Evolutionary conservation across 2,797 vertebrate genomes (phyloP), one percentile per base, ranked within the genome.

Genomic region (Ceyx erithaca): DNA sequence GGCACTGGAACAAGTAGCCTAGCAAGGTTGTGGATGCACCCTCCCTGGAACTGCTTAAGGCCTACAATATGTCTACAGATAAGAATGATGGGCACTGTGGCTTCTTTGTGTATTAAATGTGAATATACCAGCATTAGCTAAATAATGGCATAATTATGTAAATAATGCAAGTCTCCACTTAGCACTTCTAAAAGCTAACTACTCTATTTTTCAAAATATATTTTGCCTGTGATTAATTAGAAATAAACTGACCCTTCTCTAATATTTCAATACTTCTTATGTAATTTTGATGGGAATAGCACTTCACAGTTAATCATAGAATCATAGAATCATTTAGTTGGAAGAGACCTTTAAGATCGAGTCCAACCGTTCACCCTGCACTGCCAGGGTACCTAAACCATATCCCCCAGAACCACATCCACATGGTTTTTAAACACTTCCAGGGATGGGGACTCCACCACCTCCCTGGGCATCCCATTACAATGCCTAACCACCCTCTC

Each of bases 151-250:
- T 87, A 84, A 67, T 93, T 95, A 95, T 94, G 89, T 91, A 95
- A 93, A 91, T 94, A 94, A 45, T 72, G 80, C 51, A 64, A 90
- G 87, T 92, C 83, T 90, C 75, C 33, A 79, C 93, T 92, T 77
- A 93, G 91, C 85, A 88, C 62, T 93, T 92, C 89, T 86, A 61
- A 62, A 52, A 75, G 46, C 73, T 94, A 92, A 89, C 3, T 2
- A 89, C 79, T 89, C 82, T 80, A 78, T 79, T 87, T 93, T 87
- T 87, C 70, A 79, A 85, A 80, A 93, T 90, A 87, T 68, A 76
- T 92, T 93, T 94, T 94, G 72, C 77, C 62, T 87, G 58, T 91
- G 72, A 95, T 94, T 93, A 87, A 92, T 87, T 72, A 85, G 85
- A 55, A 92, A 89, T 87, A 93, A 90, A 76, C 76, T 85, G 89